Conservation (phyloP, 2,888 invertebrate species). For the Megalurothrips usitatus region DNA sequence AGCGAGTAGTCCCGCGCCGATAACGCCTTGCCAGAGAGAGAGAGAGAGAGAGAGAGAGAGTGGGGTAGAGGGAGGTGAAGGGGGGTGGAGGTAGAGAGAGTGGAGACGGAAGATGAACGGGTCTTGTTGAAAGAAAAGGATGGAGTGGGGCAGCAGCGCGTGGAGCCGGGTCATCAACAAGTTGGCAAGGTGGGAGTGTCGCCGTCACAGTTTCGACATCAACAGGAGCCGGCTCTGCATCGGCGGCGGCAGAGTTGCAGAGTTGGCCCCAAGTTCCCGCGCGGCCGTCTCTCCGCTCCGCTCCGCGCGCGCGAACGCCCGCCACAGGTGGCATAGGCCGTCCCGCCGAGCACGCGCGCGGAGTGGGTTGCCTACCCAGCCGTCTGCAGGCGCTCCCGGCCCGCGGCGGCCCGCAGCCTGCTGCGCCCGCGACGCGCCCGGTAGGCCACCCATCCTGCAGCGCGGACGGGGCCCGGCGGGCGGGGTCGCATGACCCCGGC, state of each 20-base stretch:
- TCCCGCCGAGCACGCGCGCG: neutral
- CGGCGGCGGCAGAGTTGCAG: too few relatives aligned
- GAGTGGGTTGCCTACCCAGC: neutral
- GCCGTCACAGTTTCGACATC: too few relatives aligned
- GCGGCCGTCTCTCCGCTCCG: neutral
- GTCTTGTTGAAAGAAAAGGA: too few relatives aligned
- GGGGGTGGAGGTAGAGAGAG: too few relatives aligned
- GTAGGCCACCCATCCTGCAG: neutral
- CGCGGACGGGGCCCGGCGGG: neutral
- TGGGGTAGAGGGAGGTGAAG: neutral
- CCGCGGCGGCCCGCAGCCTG: neutral
- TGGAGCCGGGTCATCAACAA: too few relatives aligned
- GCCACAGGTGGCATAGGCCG: neutral
- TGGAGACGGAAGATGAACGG: too few relatives aligned
- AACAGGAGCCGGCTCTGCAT: too few relatives aligned
- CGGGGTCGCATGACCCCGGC: neutral
- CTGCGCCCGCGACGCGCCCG: neutral
- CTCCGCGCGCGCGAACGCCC: neutral
- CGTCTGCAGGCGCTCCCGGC: neutral
- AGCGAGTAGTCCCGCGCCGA: too few relatives aligned
- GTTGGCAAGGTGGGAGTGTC: too few relatives aligned
- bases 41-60: neutral
- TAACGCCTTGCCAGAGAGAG: neutral
- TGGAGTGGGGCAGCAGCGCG: too few relatives aligned
- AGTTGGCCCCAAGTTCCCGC: neutral